Evolutionary conservation across 2,113 vertebrate genomes (phyloP).

Genomic region (Charadrius vociferus): DNA sequence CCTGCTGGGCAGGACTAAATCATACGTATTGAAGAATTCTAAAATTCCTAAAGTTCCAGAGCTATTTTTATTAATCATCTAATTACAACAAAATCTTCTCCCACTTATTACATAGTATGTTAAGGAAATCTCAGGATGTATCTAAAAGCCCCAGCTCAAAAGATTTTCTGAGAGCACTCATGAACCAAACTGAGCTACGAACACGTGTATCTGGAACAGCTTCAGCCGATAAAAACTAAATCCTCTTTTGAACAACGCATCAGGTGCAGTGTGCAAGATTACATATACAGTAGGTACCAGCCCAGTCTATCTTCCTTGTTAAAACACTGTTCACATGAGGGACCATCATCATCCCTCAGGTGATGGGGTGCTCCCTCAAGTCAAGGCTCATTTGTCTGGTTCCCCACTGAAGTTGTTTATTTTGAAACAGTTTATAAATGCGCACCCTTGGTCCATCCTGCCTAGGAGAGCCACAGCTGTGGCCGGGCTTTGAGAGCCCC

Average conservation of each 20-base stretch:
- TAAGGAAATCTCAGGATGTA: not conserved
- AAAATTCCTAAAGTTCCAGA: not conserved
- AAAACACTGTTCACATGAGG: not conserved
- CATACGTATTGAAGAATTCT: not conserved
- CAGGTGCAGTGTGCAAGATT: not conserved
- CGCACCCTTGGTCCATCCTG: not conserved
- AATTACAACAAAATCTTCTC: not conserved
- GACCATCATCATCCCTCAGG: not conserved
- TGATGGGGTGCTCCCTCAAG: no score
- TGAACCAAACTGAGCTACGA: not conserved
- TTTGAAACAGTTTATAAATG: not conserved
- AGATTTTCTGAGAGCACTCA: not conserved
- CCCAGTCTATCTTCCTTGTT: not conserved
- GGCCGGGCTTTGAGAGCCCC: not conserved
- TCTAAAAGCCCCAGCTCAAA: not conserved
- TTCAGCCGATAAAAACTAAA: not conserved
- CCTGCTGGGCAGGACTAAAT: not conserved
- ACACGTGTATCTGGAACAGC: not conserved
- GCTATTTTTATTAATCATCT: not conserved
- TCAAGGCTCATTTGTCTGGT: not conserved
- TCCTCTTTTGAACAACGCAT: not conserved
- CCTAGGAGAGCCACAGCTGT: not conserved
- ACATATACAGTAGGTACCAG: not conserved
- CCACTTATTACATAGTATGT: fast-evolving
- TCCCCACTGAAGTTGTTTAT: not conserved